phyloP scores from a whole-genome alignment of 1,140 invertebrate genomes.

The Macrobrachium nipponense region DNA sequence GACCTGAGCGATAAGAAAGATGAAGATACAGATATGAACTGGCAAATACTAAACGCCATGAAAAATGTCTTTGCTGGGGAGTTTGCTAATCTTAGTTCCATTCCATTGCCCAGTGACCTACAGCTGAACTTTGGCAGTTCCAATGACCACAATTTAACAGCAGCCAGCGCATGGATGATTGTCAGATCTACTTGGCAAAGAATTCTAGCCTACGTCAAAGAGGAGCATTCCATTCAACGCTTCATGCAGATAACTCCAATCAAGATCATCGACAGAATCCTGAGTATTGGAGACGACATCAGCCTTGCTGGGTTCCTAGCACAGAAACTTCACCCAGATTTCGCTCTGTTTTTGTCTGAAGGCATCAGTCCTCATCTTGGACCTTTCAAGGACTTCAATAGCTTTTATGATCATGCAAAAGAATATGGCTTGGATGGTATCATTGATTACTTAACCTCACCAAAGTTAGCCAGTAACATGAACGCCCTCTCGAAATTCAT shows the following conservation, averaged over 20 bases:
- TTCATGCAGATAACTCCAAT: conserved; percentile 32
- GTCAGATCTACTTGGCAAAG: conserved; percentile 12
- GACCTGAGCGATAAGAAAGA: no score
- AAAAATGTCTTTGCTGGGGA: not conserved
- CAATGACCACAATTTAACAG: not conserved
- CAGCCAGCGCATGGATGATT: conserved; percentile 10
- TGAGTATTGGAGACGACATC: conserved; percentile 37
- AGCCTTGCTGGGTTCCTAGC: conserved; percentile 30
- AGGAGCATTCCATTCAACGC: not conserved
- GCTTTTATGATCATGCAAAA: conserved; percentile 33
- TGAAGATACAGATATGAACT: no score
- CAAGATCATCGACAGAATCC: conserved; percentile 25
- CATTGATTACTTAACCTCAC: conserved; percentile 28
- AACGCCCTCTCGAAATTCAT: conserved; percentile 38
- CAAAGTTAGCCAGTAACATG: conserved; percentile 21
- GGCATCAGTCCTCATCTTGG: conserved; percentile 29
- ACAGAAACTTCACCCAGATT: conserved; percentile 40
- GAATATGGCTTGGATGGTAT: conserved; percentile 20
- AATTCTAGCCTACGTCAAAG: conserved; percentile 7
- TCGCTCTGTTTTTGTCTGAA: conserved; percentile 26
- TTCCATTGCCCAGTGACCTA: not conserved
- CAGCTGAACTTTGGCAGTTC: not conserved
- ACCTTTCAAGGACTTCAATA: conserved; percentile 28
- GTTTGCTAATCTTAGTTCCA: not conserved
- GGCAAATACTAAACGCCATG: no score